Evolutionary conservation across 2,888 invertebrate genomes (phyloP).

Genomic region (Lasius fuliginosus): DNA sequence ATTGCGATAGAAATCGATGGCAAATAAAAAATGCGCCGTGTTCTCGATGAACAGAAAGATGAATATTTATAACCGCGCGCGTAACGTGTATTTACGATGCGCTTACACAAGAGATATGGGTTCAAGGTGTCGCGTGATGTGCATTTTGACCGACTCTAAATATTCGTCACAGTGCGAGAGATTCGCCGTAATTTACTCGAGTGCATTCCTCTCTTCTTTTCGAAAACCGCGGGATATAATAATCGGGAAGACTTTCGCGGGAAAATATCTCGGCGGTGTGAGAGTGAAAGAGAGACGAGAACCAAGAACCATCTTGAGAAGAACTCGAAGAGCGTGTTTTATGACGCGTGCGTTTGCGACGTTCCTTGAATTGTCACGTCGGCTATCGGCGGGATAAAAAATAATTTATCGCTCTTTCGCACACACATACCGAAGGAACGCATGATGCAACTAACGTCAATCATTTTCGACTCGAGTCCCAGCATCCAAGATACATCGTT

Average conservation of each 20-base stretch:
- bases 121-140: conserved; percentile 36
- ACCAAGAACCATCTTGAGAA: not conserved
- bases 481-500: conserved; percentile 22
- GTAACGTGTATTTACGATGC: conserved; percentile 39
- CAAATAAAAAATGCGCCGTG: conserved; percentile 14
- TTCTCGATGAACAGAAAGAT: conserved; percentile 14
- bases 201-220: not conserved
- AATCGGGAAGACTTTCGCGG: not conserved
- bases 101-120: conserved; percentile 39
- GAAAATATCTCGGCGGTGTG: not conserved
- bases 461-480: conserved; percentile 29
- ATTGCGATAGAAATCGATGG: not conserved
- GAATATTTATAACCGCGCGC: conserved; percentile 51
- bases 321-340: conserved; percentile 22
- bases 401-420: conserved; percentile 41
- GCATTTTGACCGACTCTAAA: conserved; percentile 46
- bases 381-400: conserved; percentile 23
- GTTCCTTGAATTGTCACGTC: conserved; percentile 35
- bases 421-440: not conserved
- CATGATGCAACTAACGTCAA: conserved; percentile 34
- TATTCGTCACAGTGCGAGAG: conserved; percentile 16
- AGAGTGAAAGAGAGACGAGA: not conserved
- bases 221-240: conserved; percentile 1
- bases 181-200: conserved; percentile 41
- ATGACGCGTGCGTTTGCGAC: conserved; percentile 29